Conservation (phyloP, 2,888 invertebrate genomes). For the Malthinus seriepunctatus region DNA sequence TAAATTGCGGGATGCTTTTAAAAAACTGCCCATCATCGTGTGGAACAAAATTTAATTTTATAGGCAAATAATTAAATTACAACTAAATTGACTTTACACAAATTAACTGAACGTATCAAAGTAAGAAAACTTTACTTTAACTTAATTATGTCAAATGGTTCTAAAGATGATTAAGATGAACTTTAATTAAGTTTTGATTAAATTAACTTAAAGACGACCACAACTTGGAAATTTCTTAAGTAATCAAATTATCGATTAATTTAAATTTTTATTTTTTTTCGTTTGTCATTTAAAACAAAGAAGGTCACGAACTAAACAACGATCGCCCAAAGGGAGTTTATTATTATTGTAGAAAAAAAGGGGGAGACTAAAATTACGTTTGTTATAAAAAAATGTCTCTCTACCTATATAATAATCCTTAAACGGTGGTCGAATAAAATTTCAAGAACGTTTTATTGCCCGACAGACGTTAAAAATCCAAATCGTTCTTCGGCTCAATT, state of each 20-base stretch:
- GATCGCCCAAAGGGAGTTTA: neutral
- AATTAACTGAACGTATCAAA: too few species aligned
- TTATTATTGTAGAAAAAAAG: too few species aligned
- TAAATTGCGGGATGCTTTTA: too few species aligned
- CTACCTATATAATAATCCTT: constrained; percentile 1
- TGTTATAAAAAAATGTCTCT: constrained; percentile 9
- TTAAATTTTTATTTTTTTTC: constrained; percentile 6
- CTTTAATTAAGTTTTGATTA: constrained; percentile 25
- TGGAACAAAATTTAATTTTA: neutral
- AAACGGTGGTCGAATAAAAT: constrained; percentile 8
- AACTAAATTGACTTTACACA: too few species aligned
- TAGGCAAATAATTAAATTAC: neutral
- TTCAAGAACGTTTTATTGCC: constrained; percentile 1
- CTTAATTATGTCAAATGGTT: constrained; percentile 17
- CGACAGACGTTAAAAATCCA: neutral
- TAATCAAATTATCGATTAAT: constrained; percentile 19
- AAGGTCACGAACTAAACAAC: neutral
- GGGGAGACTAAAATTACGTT: constrained; percentile 4
- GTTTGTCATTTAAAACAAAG: neutral
- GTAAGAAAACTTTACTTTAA: constrained; percentile 7
- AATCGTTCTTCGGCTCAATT: constrained; percentile 10
- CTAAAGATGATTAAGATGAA: constrained; percentile 23
- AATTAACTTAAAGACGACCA: constrained; percentile 16
- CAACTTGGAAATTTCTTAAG: constrained; percentile 11
- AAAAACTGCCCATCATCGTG: too few species aligned